phyloP scores from a whole-genome alignment of 2,888 invertebrate species.

The Ferrisia virgata region DNA sequence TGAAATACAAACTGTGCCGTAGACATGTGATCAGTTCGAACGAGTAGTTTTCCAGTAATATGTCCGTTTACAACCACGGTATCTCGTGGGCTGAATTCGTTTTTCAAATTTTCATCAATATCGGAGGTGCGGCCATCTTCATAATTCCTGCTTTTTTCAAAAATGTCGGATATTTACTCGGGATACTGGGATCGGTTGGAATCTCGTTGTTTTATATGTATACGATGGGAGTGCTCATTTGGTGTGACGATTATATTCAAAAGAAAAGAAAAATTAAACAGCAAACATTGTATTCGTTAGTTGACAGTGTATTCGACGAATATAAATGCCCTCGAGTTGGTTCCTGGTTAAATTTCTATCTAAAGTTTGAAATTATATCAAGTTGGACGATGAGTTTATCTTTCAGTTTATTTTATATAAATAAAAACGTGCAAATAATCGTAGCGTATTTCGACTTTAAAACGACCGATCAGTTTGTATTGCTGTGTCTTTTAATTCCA shows the following conservation, averaged over 20 bases:
- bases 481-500: neutral
- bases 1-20: too few species aligned
- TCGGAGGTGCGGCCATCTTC: conserved; percentile 24
- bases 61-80: too few species aligned
- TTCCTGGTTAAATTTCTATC: neutral
- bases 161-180: neutral
- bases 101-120: conserved; percentile 12
- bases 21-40: too few species aligned
- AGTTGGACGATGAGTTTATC: conserved; percentile 17
- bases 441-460: neutral
- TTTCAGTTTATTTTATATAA: neutral
- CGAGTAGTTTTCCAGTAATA: too few species aligned
- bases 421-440: neutral
- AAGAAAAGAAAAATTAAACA: neutral
- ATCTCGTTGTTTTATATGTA: neutral
- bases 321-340: neutral
- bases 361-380: conserved; percentile 34
- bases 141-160: conserved; percentile 20
- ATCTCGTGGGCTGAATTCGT: conserved; percentile 17
- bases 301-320: neutral
- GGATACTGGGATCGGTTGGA: neutral
- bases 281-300: neutral
- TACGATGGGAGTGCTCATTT: neutral
- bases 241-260: conserved; percentile 18
- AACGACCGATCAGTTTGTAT: neutral